Base-by-base conservation (phyloP, 2,113 vertebrate genomes). In the Sylvilagus bachmani region DNA sequence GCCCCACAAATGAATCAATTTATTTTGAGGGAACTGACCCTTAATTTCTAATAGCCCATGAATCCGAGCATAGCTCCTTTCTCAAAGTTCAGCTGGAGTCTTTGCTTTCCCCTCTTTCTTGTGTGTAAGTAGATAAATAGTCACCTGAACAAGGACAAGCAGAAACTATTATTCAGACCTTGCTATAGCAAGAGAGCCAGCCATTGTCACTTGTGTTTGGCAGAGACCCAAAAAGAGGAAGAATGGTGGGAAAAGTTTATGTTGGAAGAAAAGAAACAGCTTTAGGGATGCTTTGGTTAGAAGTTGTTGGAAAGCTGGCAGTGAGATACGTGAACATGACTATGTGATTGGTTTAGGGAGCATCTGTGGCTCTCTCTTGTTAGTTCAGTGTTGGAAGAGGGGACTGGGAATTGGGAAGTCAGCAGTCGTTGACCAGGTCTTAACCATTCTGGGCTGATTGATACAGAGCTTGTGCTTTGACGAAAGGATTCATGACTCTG, bases 41-140 rank as follows among this genome's bases (percentile, higher is more conserved):
- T 67, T 96, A 31, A 92, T 89, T 93, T 96, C 58, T 38, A 36
- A 80, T 22, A 85, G 29, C 6, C 7, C 13, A 33, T 82, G 38
- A 95, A 36, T 86, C 21, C 85, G 13, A 75, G 62, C 49, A 74
- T 86, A 51, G 17, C 16, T 84, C 12, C 24, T 90, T 66, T 73
- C 77, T 89, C 1, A 31, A 16, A 3, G 6, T 58, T 75, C 55
- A 66, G 1, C 4, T 8, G 64, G 7, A 10, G 2, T 82, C n/a
- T 82, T 64, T 36, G 10, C 21, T 86, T 10, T 80, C 11, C 11
- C 71, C 11, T 75, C n/a, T 83, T 83, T 58, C 10, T 61, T 89
- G 36, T 33, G 14, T 62, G 6, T 38, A 95, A 81, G 33, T 92
- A 82, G 75, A 69, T 9, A 86, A 83, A 49, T 44, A 87, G 82